These are phyloP conservation scores for Zosterops japonicus DNA, from an alignment of 2,113 vertebrate species.

Conservation along the genomic window DNA sequence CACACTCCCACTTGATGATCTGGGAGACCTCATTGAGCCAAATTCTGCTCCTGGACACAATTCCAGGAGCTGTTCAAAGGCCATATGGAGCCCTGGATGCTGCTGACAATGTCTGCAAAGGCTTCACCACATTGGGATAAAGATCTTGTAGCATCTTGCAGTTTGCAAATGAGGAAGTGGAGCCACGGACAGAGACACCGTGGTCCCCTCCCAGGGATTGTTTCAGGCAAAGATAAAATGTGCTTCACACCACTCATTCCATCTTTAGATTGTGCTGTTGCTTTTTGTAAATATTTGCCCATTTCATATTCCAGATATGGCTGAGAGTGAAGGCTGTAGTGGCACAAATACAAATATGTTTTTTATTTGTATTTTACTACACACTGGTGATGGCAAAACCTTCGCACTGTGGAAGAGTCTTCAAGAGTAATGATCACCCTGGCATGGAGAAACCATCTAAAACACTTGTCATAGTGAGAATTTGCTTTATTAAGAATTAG, in stretches of 20 bases:
- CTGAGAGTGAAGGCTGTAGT: background rate
- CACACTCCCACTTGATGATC: background rate
- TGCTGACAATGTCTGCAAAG: background rate
- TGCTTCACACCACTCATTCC: background rate
- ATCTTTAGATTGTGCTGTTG: background rate
- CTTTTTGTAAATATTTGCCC: background rate
- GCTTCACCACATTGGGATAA: background rate
- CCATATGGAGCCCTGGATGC: background rate
- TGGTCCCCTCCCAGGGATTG: background rate
- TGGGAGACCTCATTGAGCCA: background rate
- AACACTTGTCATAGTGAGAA: background rate
- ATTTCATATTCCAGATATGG: background rate
- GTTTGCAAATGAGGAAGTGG: background rate
- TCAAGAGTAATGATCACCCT: background rate
- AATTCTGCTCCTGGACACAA: background rate
- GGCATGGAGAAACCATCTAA: background rate
- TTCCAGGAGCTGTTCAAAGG: background rate
- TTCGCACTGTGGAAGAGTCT: background rate
- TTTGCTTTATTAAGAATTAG: too few species aligned
- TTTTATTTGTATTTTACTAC: background rate
- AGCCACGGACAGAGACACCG: background rate
- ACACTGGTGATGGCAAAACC: background rate
- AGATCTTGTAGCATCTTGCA: background rate
- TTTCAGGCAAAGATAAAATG: background rate
- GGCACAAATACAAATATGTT: background rate